Conservation (phyloP, 1,140 invertebrate genomes). For the Drosophila mojavensis region DNA sequence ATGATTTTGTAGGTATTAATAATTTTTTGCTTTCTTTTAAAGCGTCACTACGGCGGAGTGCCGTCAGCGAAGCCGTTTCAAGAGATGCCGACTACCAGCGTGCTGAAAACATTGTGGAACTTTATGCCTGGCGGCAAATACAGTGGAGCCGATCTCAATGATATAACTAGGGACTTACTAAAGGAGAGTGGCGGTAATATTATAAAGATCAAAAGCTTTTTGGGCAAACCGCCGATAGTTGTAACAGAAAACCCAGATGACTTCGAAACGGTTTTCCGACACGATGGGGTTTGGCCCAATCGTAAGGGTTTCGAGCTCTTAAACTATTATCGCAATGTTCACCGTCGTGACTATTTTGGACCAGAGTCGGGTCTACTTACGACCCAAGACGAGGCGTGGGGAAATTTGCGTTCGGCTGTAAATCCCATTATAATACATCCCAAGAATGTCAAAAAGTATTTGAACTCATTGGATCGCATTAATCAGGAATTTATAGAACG, state of each 20-base stretch:
- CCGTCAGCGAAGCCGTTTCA: conserved; percentile 34
- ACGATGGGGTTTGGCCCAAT: conserved; percentile 59
- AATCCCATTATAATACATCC: conserved; percentile 84
- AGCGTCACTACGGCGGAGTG: conserved; percentile 1
- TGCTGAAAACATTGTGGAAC: conserved; percentile 21
- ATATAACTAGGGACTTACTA: conserved; percentile 12
- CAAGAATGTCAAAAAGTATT: conserved; percentile 84
- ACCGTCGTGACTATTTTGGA: conserved; percentile 49
- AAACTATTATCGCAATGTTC: conserved; percentile 41
- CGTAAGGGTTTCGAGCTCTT: conserved; percentile 47
- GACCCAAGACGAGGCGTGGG: conserved; percentile 42
- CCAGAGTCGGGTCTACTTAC: conserved; percentile 28
- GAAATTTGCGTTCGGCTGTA: conserved; percentile 54
- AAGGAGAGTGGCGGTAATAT: conserved; percentile 37
- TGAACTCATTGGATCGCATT: conserved; percentile 77
- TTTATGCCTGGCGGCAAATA: conserved; percentile 45
- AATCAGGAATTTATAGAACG: conserved; percentile 57
- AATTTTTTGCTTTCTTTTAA: neutral
- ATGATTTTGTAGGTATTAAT: too few relatives aligned
- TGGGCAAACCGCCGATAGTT: conserved; percentile 36
- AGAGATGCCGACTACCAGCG: conserved; percentile 34
- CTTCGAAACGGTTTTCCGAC: conserved; percentile 52
- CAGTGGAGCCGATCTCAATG: conserved; percentile 24
- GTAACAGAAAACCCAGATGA: conserved; percentile 54
- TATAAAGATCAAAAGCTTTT: conserved; percentile 24